Evolutionary conservation across 2,113 vertebrate species (phyloP), one percentile per base, ranked within the genome.

Genomic region (Pogona vitticeps): DNA sequence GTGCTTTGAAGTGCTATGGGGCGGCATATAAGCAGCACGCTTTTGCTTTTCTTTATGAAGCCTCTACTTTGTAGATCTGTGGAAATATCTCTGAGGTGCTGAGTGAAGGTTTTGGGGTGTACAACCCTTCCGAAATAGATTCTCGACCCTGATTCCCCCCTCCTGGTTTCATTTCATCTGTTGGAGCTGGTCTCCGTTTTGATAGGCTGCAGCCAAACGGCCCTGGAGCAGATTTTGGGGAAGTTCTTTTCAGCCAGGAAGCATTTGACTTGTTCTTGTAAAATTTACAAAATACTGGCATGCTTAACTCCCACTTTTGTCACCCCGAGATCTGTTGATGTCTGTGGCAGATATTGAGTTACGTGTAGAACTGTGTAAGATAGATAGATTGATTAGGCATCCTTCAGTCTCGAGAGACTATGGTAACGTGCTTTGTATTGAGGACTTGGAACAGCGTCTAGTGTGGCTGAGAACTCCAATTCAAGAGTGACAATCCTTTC

Each of bases 51-150:
- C n/a, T n/a, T n/a, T n/a, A n/a, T n/a, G 46, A 52, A 10, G 46
- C 46, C 46, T 52, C 46, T 52, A 52, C 46, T 28, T 83, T 38
- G 21, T 42, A 81, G 79, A 76, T 77, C 88, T 88, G 87, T 82
- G 65, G 58, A 78, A 38, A 73, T 86, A 81, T 77, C 28, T 84
- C 40, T 31, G 40, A 38, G 15, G 18, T 40, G 80, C 18, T 65
- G 36, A 38, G n/a, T 31, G 68, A 59, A 59, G 36, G 46, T 5
- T 52, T 40, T 40, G 73, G 40, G 42, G 40, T 38, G 23, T 12
- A 28, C 12, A 33, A 14, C 23, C 6, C 5, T 71, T 28, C 68
- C 31, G 76, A 13, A 20, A 36, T 59, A 56, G 14, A 28, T 36
- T 40, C 42, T 72, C 26, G 6, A 7, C 12, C 20, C 38, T 52